Evolutionary conservation across 1,140 invertebrate genomes (phyloP).

Genomic region (Ceratosolen solmsi): DNA sequence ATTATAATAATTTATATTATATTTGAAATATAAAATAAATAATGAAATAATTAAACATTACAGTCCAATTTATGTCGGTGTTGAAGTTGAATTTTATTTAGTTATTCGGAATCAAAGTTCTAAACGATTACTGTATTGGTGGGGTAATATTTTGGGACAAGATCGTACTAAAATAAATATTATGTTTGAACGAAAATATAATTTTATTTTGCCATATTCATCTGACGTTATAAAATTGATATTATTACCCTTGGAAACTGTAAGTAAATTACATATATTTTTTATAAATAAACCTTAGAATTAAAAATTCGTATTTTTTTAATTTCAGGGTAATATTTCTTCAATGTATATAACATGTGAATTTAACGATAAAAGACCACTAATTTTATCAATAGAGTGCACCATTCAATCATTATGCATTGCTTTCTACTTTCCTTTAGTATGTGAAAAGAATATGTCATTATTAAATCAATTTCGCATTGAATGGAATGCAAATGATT

Average conservation of each 20-base stretch:
- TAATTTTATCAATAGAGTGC: conserved; percentile 53
- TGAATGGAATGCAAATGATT: conserved; percentile 45
- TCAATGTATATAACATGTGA: conserved; percentile 33
- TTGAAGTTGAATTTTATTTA: conserved; percentile 12
- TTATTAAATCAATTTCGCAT: conserved; percentile 21
- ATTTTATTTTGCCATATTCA: conserved; percentile 16
- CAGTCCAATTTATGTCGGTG: conserved; percentile 37
- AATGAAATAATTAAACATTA: conserved; percentile 1
- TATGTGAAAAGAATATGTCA: background rate
- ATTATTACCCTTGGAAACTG: conserved; percentile 40
- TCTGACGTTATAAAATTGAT: conserved; percentile 7
- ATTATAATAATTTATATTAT: background rate
- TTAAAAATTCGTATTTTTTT: conserved; percentile 16
- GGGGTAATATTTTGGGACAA: conserved; percentile 18
- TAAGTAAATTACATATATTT: conserved; percentile 5
- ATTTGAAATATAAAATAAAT: background rate
- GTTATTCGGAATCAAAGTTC: conserved; percentile 31
- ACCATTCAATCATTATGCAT: conserved; percentile 44
- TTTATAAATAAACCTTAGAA: background rate
- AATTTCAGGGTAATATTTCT: conserved; percentile 31
- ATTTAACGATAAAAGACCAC: conserved; percentile 20
- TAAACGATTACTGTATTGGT: conserved; percentile 34
- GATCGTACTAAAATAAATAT: conserved; percentile 39
- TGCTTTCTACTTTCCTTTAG: conserved; percentile 48
- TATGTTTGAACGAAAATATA: conserved; percentile 19